phyloP scores from a whole-genome alignment of 1,140 invertebrate species.

The Marisa cornuarietis region DNA sequence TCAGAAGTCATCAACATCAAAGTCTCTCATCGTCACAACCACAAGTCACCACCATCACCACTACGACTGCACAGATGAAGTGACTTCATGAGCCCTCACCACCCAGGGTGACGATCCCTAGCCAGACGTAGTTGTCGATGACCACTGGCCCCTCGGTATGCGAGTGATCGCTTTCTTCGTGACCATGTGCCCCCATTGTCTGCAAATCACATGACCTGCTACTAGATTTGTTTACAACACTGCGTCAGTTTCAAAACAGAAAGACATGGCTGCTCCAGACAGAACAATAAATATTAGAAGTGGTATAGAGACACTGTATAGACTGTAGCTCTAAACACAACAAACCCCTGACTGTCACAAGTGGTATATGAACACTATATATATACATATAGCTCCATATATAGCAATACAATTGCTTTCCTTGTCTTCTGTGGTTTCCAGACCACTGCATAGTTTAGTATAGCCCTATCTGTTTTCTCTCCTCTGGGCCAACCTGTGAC shows the following conservation, averaged over 20 bases:
- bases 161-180: conserved; percentile 35
- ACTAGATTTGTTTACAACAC: neutral
- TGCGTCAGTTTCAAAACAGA: no score
- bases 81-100: conserved; percentile 26
- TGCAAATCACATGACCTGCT: conserved; percentile 20
- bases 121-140: conserved; percentile 44
- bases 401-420: no score
- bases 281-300: no score
- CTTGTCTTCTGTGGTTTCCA: neutral
- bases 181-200: conserved; percentile 46
- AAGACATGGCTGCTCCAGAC: no score
- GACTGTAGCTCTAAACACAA: no score
- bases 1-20: no score
- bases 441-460: neutral
- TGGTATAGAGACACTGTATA: no score
- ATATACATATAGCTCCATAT: no score
- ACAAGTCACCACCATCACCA: neutral
- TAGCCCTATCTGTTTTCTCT: neutral
- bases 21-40: neutral
- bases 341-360: no score
- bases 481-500: no score
- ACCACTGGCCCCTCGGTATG: conserved; percentile 25
- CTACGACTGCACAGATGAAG: neutral
- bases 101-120: conserved; percentile 48
- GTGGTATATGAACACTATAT: no score